Conservation (phyloP, 1,140 invertebrate genomes). For the Aradophagus sp. region DNA sequence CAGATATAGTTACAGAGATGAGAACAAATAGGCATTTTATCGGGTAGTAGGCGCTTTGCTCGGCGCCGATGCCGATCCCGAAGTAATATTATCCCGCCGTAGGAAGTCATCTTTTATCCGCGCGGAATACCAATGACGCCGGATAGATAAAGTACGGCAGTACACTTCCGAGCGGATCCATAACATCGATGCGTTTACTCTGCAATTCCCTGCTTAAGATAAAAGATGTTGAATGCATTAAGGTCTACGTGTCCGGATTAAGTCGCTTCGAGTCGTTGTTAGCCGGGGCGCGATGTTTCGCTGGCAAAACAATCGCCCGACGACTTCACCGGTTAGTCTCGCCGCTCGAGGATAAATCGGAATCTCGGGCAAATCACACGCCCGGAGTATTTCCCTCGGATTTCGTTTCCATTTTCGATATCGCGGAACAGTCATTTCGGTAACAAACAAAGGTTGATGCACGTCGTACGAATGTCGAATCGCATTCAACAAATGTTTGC, state of each 20-base stretch:
- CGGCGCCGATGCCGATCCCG: conserved; percentile 40
- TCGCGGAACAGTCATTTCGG: too few species aligned
- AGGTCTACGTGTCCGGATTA: conserved; percentile 40
- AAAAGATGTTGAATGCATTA: conserved; percentile 50
- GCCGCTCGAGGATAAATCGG: too few species aligned
- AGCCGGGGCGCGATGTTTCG: conserved; percentile 3
- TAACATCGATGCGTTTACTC: conserved; percentile 55
- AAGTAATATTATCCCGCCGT: conserved; percentile 68
- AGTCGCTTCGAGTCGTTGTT: conserved; percentile 33
- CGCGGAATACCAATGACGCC: conserved; percentile 69
- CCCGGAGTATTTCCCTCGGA: too few species aligned
- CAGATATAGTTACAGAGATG: conserved; percentile 52
- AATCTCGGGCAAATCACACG: too few species aligned
- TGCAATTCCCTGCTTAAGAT: conserved; percentile 44
- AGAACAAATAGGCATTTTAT: conserved; percentile 65
- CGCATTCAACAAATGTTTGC: too few species aligned
- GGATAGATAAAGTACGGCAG: conserved; percentile 52
- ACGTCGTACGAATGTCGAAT: too few species aligned
- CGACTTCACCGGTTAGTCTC: conserved; percentile 2
- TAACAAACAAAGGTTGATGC: too few species aligned
- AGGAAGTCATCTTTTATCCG: conserved; percentile 73
- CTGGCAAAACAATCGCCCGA: conserved; percentile 11
- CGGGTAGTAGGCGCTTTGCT: conserved; percentile 55
- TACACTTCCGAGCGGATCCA: conserved; percentile 48
- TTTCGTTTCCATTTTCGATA: too few species aligned